Conservation (phyloP, 2,888 invertebrate species). For the Scaptomyza caliginosa region DNA sequence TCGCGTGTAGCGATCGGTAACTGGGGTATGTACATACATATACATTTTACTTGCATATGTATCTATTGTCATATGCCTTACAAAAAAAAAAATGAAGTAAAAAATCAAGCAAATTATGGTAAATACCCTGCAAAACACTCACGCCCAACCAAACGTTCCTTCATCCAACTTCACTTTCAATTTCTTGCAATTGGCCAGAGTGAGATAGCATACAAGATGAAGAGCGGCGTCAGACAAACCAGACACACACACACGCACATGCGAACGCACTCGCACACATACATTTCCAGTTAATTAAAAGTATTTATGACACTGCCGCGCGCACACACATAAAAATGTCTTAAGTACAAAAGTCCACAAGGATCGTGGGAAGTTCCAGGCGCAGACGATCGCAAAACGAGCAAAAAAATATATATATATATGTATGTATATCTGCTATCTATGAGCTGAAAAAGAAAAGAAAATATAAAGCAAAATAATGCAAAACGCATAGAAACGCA, state of each 20-base stretch:
- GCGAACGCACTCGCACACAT: constrained; percentile 23
- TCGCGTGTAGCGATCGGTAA: constrained; percentile 45
- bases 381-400: constrained; percentile 60
- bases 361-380: constrained; percentile 81
- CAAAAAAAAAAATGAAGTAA: no score
- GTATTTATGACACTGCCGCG: constrained; percentile 55
- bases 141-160: constrained; percentile 42
- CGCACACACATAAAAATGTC: constrained; percentile 47
- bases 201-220: constrained; percentile 27
- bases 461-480: constrained; percentile 29
- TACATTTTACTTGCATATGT: constrained; percentile 8
- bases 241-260: constrained; percentile 11
- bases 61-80: constrained; percentile 33
- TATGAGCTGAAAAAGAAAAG: constrained; percentile 43
- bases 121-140: constrained; percentile 62
- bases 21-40: constrained; percentile 32
- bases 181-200: constrained; percentile 39
- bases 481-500: constrained; percentile 37
- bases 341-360: constrained; percentile 76
- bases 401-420: constrained; percentile 30
- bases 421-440: constrained; percentile 35
- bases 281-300: constrained; percentile 67
- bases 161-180: constrained; percentile 47
- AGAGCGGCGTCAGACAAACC: constrained; percentile 15
- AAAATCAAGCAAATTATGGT: constrained; percentile 72